Conservation (phyloP, 2,113 vertebrate species). For the Oryzias curvinotus region DNA sequence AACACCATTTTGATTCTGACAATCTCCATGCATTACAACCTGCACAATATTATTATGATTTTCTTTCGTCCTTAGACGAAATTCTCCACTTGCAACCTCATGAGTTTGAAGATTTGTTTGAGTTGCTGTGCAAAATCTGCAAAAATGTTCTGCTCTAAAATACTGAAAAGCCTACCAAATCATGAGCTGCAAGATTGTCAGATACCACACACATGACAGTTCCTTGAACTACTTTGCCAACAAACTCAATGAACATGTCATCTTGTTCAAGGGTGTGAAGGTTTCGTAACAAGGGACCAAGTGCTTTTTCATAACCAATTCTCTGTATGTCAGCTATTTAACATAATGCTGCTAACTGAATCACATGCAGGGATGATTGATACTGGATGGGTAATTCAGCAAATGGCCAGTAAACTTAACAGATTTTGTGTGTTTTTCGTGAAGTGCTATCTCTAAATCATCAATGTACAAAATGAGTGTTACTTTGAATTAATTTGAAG, state of each 20-base stretch:
- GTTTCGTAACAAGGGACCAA: neutral
- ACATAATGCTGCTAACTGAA: conserved; percentile 24
- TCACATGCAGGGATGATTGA: conserved; percentile 12
- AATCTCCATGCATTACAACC: neutral
- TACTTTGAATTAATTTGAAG: conserved; percentile 8
- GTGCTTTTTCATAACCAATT: conserved; percentile 11
- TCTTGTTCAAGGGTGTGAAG: conserved; percentile 20
- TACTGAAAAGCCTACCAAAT: conserved; percentile 14
- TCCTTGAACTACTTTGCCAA: conserved; percentile 14
- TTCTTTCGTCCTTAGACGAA: conserved; percentile 7
- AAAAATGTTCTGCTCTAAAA: conserved; percentile 11
- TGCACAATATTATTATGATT: conserved; percentile 8
- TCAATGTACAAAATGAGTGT: conserved; percentile 6
- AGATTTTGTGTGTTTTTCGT: conserved; percentile 17
- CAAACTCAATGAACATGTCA: conserved; percentile 11
- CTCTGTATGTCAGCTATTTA: conserved; percentile 12
- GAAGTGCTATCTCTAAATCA: conserved; percentile 30
- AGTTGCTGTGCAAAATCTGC: conserved; percentile 18
- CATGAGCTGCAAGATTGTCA: conserved; percentile 20
- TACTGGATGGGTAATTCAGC: conserved; percentile 17
- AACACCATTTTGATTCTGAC: conserved; percentile 12
- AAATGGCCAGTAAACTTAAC: conserved; percentile 9
- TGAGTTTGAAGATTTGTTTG: conserved; percentile 1
- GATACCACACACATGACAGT: conserved; percentile 14
- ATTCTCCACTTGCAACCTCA: neutral